Conservation (phyloP, 2,888 invertebrate genomes). For the Anthophora plumipes region DNA sequence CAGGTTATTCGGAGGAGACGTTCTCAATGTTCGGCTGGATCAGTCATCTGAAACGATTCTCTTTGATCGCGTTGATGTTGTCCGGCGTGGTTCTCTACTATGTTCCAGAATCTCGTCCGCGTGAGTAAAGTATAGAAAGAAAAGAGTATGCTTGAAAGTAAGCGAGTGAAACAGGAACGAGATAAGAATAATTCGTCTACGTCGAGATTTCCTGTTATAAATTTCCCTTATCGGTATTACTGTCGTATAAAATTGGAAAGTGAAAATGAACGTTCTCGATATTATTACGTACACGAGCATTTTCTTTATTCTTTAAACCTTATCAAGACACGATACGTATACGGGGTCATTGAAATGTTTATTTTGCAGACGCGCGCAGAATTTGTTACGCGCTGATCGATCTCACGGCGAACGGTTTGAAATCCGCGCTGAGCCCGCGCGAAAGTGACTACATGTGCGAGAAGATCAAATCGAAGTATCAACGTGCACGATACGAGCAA, state of each 20-base stretch:
- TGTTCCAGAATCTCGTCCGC: conserved; percentile 77
- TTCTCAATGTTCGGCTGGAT: conserved; percentile 71
- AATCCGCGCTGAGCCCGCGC: conserved; percentile 61
- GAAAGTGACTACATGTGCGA: conserved; percentile 38
- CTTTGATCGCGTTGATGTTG: conserved; percentile 68
- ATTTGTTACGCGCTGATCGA: conserved; percentile 75
- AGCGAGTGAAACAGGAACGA: neutral
- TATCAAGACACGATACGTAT: no score
- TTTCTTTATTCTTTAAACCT: neutral
- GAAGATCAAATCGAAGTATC: conserved; percentile 25
- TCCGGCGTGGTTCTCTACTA: conserved; percentile 75
- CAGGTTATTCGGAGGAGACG: conserved; percentile 60
- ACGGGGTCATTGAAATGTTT: neutral
- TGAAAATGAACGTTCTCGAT: no score
- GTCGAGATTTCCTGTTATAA: neutral
- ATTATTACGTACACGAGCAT: neutral
- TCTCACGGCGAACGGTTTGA: conserved; percentile 73
- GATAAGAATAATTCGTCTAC: neutral
- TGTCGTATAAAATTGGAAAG: no score
- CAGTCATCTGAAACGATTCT: conserved; percentile 71
- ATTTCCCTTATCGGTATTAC: no score
- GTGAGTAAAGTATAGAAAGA: conserved; percentile 72
- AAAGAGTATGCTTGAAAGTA: neutral
- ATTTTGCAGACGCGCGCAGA: conserved; percentile 71
- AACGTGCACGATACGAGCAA: conserved; percentile 27